These are phyloP conservation scores for Euproctis similis DNA, from an alignment of 2,888 invertebrate genomes.

Conservation along the genomic window DNA sequence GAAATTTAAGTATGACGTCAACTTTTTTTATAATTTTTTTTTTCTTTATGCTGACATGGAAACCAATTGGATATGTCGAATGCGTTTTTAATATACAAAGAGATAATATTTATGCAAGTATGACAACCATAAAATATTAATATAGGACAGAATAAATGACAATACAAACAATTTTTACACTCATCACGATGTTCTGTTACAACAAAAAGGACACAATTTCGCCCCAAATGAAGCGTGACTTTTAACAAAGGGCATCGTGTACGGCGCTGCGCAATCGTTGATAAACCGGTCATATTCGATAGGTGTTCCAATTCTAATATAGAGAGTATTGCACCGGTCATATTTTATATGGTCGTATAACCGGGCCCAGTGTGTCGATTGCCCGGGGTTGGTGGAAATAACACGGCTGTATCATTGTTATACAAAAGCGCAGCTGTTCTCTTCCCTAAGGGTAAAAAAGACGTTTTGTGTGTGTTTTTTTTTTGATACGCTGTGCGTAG, in stretches of 20 bases:
- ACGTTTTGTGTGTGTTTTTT: conserved; percentile 61
- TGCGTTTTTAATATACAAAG: too few species aligned
- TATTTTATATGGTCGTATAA: conserved; percentile 34
- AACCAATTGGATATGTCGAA: too few species aligned
- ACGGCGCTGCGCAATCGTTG: conserved; percentile 50
- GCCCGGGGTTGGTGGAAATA: conserved; percentile 62
- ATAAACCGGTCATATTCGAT: conserved; percentile 35
- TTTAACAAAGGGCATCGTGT: conserved; percentile 61
- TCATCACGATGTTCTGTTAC: conserved; percentile 58
- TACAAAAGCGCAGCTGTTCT: conserved; percentile 71
- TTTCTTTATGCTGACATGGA: too few species aligned
- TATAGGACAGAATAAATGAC: conserved; percentile 26
- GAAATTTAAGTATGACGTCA: too few species aligned
- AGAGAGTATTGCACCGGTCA: conserved; percentile 10
- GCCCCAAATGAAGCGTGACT: conserved; percentile 71
- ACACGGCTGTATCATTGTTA: conserved; percentile 72
- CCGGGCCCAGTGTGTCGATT: conserved; percentile 52
- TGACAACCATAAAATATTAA: conserved; percentile 26
- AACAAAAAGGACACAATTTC: conserved; percentile 73
- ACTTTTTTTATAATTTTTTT: too few species aligned
- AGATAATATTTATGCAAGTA: conserved; percentile 17
- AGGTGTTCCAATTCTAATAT: conserved; percentile 10
- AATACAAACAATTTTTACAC: conserved; percentile 61
- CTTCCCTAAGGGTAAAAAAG: conserved; percentile 69
- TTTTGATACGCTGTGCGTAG: conserved; percentile 42